Evolutionary conservation across 53 echinoderm and acorn worm species (phyloP).

Genomic region (Luidia sarsii): DNA sequence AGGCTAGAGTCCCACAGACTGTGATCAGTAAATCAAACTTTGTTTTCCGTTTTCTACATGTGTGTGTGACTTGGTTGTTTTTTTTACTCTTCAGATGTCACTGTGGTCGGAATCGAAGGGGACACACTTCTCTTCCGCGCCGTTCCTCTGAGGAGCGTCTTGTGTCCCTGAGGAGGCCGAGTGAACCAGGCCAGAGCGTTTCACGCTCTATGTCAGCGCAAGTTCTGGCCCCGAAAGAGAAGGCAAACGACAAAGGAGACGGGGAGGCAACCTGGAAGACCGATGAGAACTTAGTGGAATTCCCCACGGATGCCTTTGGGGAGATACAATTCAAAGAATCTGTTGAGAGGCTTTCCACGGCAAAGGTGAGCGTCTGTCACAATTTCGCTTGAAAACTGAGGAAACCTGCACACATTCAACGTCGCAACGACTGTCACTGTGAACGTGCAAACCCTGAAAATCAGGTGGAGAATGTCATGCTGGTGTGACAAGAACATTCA

Average conservation of each 20-base stretch:
- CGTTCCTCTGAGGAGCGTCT: background rate
- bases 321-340: slow-evolving; percentile 60
- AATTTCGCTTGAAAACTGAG: too few relatives aligned
- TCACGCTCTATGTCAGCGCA: too few relatives aligned
- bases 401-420: too few relatives aligned
- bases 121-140: slow-evolving; percentile 8
- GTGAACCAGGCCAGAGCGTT: background rate
- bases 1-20: too few relatives aligned
- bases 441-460: too few relatives aligned
- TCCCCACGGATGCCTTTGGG: slow-evolving; percentile 81
- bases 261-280: slow-evolving; percentile 32
- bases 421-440: too few relatives aligned
- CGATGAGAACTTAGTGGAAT: slow-evolving; percentile 51
- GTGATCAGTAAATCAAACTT: too few relatives aligned
- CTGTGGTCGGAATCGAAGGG: slow-evolving; percentile 46
- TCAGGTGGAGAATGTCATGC: too few relatives aligned
- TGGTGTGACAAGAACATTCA: too few relatives aligned
- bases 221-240: too few relatives aligned
- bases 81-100: slow-evolving; percentile 23
- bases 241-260: background rate
- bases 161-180: background rate
- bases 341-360: background rate
- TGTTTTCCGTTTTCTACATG: background rate
- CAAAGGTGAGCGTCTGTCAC: slow-evolving; percentile 66
- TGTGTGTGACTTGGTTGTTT: background rate